Evolutionary conservation across 2,888 invertebrate genomes (phyloP).

Genomic region (Drosophila mimetica): DNA sequence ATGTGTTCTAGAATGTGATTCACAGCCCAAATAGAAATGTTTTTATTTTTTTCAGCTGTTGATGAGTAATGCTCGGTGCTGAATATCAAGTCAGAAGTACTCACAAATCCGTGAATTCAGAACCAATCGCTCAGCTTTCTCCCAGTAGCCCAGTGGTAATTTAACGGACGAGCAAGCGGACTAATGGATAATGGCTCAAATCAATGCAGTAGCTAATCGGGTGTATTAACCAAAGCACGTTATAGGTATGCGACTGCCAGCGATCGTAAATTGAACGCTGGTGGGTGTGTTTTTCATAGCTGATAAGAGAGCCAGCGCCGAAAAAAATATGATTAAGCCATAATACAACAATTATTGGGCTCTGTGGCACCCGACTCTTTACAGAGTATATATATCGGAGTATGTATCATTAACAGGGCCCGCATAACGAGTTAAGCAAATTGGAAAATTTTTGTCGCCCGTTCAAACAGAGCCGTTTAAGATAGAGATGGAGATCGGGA

Average conservation of each 20-base stretch:
- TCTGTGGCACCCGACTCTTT: constrained; percentile 12
- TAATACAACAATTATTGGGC: constrained; percentile 29
- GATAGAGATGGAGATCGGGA: constrained; percentile 8
- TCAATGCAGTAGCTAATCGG: constrained; percentile 18
- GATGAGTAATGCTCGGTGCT: constrained; percentile 9
- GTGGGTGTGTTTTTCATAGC: constrained; percentile 4
- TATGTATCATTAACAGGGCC: constrained; percentile 59
- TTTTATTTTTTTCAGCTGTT: not conserved
- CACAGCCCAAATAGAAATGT: constrained; percentile 2
- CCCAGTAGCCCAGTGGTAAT: constrained; percentile 1
- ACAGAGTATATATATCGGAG: not conserved
- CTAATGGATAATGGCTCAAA: constrained; percentile 21
- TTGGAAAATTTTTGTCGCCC: constrained; percentile 63
- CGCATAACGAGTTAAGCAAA: constrained; percentile 66
- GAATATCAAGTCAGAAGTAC: not conserved
- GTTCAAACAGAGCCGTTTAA: constrained; percentile 18
- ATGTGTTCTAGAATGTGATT: constrained; percentile 3
- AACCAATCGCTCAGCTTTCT: constrained; percentile 20
- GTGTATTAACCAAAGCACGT: constrained; percentile 3
- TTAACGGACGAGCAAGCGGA: constrained; percentile 13
- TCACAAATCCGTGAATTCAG: constrained; percentile 3
- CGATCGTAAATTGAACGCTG: constrained; percentile 15
- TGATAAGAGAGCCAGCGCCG: constrained; percentile 16
- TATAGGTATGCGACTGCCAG: not conserved
- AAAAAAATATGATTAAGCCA: constrained; percentile 8